phyloP scores from a whole-genome alignment of 2,113 vertebrate species.

The Rana temporaria region DNA sequence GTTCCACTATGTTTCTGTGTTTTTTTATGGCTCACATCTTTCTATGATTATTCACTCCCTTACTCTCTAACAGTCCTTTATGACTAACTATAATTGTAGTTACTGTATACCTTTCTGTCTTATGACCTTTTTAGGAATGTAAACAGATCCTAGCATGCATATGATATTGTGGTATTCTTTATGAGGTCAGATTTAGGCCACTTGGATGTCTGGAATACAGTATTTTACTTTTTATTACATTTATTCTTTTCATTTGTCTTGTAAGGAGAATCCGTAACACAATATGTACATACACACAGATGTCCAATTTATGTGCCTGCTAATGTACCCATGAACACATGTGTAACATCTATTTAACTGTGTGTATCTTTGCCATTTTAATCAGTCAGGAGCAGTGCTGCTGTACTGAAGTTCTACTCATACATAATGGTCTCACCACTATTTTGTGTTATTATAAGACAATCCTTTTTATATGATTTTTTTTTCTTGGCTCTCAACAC shows the following conservation, averaged over 20 bases:
- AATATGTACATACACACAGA: conserved; percentile 10
- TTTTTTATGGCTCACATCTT: conserved; percentile 2
- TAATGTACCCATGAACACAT: conserved; percentile 9
- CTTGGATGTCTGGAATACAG: conserved; percentile 10
- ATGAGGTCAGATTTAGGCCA: conserved; percentile 43
- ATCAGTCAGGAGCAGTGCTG: not conserved
- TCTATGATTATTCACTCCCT: not conserved
- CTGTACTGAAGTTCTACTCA: not conserved
- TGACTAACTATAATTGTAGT: not conserved
- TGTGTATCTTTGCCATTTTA: not conserved
- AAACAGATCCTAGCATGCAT: conserved; percentile 35
- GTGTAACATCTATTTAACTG: conserved; percentile 30
- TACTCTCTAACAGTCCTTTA: conserved; percentile 4
- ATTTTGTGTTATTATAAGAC: not conserved
- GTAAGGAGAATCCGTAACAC: conserved; percentile 4
- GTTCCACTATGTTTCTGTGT: not conserved
- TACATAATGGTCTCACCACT: not conserved
- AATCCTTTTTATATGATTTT: no score
- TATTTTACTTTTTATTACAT: conserved; percentile 38
- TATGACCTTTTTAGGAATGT: conserved; percentile 43
- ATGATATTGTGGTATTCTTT: conserved; percentile 41
- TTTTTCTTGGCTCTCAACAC: no score
- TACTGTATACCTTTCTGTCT: conserved; percentile 3
- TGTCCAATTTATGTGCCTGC: not conserved
- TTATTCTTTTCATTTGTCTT: conserved; percentile 36